phyloP scores from a whole-genome alignment of 2,888 invertebrate species.

The Myopa testacea region DNA sequence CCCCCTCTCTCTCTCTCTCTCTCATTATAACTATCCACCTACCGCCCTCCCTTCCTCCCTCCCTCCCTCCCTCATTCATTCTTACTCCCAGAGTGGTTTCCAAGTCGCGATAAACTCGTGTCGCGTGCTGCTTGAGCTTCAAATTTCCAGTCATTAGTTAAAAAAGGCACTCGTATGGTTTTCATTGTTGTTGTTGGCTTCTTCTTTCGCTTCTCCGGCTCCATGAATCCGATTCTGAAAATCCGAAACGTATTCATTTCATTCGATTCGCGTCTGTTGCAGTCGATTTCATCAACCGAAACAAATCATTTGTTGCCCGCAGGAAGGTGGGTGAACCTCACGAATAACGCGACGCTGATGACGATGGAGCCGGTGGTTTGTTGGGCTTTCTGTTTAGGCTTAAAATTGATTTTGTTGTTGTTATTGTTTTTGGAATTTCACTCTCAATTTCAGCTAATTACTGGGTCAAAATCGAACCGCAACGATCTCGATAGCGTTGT shows the following conservation, averaged over 20 bases:
- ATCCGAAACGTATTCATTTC: neutral
- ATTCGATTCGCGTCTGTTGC: neutral
- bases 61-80: neutral
- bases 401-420: neutral
- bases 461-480: conserved; percentile 57
- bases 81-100: neutral
- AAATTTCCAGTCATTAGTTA: neutral
- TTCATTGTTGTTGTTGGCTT: neutral
- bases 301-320: conserved; percentile 8
- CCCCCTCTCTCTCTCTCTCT: neutral
- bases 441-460: conserved; percentile 65
- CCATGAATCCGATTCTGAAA: neutral
- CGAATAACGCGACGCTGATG: neutral
- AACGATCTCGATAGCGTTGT: neutral
- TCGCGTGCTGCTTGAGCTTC: conserved; percentile 6
- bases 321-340: neutral
- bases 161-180: neutral
- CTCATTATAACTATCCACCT: neutral
- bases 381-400: neutral
- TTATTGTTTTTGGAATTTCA: conserved; percentile 51
- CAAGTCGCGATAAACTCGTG: neutral
- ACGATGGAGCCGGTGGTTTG: neutral
- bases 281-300: neutral
- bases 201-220: neutral
- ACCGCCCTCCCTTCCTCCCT: neutral